These are phyloP conservation scores for Drosophila hamatofila DNA, from an alignment of 2,888 invertebrate species.

Conservation along the genomic window DNA sequence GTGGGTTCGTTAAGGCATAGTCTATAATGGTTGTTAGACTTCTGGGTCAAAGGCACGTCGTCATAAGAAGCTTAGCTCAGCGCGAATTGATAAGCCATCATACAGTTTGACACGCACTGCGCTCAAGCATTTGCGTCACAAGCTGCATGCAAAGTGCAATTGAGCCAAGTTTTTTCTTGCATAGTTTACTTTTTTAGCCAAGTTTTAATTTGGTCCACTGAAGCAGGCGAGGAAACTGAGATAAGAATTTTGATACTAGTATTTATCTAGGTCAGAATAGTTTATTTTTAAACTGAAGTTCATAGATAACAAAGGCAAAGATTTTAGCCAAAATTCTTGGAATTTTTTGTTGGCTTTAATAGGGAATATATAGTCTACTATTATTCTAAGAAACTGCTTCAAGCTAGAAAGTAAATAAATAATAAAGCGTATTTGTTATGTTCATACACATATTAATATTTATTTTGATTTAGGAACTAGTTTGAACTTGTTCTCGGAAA, in stretches of 20 bases:
- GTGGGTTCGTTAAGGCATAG: constrained; percentile 9
- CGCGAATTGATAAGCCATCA: constrained; percentile 57
- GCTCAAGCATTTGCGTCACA: constrained; percentile 63
- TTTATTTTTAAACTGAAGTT: not conserved
- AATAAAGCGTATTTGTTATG: not conserved
- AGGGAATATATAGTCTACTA: too few relatives aligned
- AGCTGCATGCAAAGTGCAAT: constrained; percentile 62
- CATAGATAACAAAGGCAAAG: not conserved
- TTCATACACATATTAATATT: not conserved
- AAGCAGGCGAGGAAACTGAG: not conserved
- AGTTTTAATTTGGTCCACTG: not conserved
- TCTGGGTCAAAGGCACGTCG: constrained; percentile 58
- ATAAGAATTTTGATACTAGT: constrained; percentile 20
- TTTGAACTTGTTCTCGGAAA: not conserved
- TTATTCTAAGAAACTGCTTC: not conserved
- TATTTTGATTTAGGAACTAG: not conserved
- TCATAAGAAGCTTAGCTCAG: constrained; percentile 1
- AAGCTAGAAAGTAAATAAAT: not conserved
- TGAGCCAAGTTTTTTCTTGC: constrained; percentile 5
- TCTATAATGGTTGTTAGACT: constrained; percentile 40
- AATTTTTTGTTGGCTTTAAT: not conserved
- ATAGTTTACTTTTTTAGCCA: not conserved
- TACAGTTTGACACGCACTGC: constrained; percentile 53
- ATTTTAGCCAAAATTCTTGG: not conserved
- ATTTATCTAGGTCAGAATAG: constrained; percentile 42